Base-by-base conservation (phyloP, 2,113 vertebrate species). In the Caloenas nicobarica region DNA sequence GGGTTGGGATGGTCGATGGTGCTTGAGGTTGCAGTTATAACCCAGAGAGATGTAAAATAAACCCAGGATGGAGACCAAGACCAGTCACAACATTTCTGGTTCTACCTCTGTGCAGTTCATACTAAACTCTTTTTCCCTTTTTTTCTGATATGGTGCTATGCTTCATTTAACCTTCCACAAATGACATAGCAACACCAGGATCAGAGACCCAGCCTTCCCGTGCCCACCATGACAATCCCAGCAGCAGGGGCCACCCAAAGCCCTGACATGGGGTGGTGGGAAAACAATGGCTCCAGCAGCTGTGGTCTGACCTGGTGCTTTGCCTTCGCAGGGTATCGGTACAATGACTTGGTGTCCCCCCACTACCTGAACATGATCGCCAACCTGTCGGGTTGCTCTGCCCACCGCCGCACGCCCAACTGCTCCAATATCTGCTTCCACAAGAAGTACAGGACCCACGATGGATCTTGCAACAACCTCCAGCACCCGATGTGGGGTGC, bases 401-500 rank as follows among this genome's bases (percentile, higher is more conserved):
- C 98, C 16, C 98, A 98, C 81, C 97, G 97, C 78, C 97, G 94
- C 64, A 97, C 96, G 0, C 98, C 98, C 0, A 97, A 98, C 95
- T 98, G 98, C 95, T 97, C 97, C 0, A 86, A 98, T 64, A 91
- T 98, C 86, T 98, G 98, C 89, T 98, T 98, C 91, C 98, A 98
- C 83, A 91, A 92, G 92, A 97, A 90, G 62, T 98, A 98, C 93
- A 85, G 98, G 74, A 98, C 95, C 36, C 97, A 98, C 0, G 98
- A 98, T 0, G 97, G 98, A 38, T 98, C 98, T 4, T 98, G 98
- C 70, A 98, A 98, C 95, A 98, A 98, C 87, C 97, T 98, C 48
- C 97, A 97, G 86, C 98, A 98, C 57, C 97, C 98, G 0, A 98
- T 97, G 97, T 98, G 98, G 97, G 98, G 98, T 3, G 97, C 98